Conservation (phyloP, 2,113 vertebrate species). For the Oncorhynchus keta region DNA sequence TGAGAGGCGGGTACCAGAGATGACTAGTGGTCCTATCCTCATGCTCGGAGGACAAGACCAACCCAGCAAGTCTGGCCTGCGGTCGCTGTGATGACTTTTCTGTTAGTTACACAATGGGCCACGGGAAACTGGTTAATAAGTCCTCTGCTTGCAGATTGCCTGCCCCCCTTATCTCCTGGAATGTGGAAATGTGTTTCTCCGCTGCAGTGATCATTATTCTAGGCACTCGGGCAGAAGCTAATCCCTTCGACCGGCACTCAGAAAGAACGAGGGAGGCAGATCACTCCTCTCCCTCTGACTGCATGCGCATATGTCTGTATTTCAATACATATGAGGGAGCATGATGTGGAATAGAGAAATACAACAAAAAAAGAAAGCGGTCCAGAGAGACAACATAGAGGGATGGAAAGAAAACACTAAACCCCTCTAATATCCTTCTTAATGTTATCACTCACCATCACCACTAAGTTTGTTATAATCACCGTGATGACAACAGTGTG, state of each 20-base stretch:
- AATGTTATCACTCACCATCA: slow-evolving; percentile 39
- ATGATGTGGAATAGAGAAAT: slow-evolving; percentile 29
- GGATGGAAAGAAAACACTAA: slow-evolving; percentile 16
- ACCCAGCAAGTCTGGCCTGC: slow-evolving; percentile 18
- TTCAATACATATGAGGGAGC: slow-evolving; percentile 30
- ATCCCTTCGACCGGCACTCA: slow-evolving; percentile 64
- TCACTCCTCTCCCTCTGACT: slow-evolving; percentile 41
- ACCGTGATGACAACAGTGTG: slow-evolving; percentile 6
- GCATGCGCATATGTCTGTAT: slow-evolving; percentile 55
- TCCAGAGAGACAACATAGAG: slow-evolving; percentile 14
- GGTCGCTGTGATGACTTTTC: slow-evolving; percentile 46
- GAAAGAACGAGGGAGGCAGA: slow-evolving; percentile 48
- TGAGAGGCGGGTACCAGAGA: background rate
- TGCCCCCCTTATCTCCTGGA: slow-evolving; percentile 68
- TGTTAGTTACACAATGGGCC: slow-evolving; percentile 54
- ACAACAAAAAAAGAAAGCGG: slow-evolving; percentile 20
- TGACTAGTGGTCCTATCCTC: slow-evolving; percentile 23
- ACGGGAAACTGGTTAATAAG: slow-evolving; percentile 69
- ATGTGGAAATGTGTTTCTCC: slow-evolving; percentile 71
- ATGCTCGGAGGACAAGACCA: slow-evolving; percentile 28
- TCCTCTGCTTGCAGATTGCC: slow-evolving; percentile 66
- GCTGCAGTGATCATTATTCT: slow-evolving; percentile 74
- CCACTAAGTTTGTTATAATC: slow-evolving; percentile 31
- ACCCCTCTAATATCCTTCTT: slow-evolving; percentile 5
- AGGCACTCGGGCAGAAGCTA: slow-evolving; percentile 67